Conservation (phyloP, 2,797 vertebrate genomes). For the Uromys caudimaculatus region DNA sequence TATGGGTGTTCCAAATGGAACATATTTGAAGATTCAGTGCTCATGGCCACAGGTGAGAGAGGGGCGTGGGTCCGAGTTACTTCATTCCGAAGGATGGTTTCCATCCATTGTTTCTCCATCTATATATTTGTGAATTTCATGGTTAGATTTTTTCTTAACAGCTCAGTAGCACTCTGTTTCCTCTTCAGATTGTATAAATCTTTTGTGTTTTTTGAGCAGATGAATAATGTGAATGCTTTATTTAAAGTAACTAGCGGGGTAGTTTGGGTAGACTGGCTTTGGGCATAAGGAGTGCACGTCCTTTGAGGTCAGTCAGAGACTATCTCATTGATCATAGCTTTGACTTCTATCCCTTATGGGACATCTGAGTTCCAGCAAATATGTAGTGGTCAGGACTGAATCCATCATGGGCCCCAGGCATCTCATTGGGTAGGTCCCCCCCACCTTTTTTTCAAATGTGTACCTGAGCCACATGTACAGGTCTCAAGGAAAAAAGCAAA, state of each 20-base stretch:
- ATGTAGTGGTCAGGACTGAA: not conserved
- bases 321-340: not conserved
- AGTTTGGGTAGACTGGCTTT: not conserved
- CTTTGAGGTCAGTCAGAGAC: constrained; percentile 3
- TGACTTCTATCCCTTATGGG: not conserved
- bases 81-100: not conserved
- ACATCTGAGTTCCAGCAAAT: constrained; percentile 6
- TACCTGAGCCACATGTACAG: not conserved
- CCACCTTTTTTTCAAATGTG: not conserved
- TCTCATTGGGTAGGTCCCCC: not conserved
- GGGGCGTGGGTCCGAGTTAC: not conserved
- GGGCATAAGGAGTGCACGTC: not conserved
- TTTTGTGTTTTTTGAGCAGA: not conserved
- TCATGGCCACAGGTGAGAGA: too few species aligned
- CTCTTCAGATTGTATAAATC: not conserved
- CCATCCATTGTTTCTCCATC: not conserved
- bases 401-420: not conserved
- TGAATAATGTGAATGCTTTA: not conserved
- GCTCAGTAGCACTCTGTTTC: not conserved
- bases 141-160: not conserved
- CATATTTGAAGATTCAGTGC: not conserved
- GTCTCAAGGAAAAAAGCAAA: not conserved
- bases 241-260: not conserved
- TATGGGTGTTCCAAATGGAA: not conserved
- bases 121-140: not conserved